These are phyloP conservation scores for Diadema setosum DNA, from an alignment of 35 echinoderm and acorn worm genomes.

Conservation along the genomic window DNA sequence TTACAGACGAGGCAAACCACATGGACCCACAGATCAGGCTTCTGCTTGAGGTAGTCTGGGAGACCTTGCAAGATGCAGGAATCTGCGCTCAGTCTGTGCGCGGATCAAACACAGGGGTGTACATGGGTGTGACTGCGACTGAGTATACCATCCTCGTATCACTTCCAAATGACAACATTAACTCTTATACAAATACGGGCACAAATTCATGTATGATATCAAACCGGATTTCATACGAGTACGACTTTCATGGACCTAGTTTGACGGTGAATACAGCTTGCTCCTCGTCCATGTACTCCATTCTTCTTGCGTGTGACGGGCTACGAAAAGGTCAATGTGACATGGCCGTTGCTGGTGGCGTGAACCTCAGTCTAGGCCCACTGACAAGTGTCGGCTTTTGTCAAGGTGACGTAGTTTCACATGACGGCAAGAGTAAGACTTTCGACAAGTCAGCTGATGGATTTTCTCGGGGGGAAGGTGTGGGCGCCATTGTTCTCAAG, in stretches of 20 bases:
- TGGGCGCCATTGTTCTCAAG: conserved; percentile 76
- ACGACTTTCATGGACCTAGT: conserved; percentile 87
- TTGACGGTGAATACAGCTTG: conserved; percentile 89
- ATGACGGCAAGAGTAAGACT: conserved; percentile 93
- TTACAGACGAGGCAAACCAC: conserved; percentile 89
- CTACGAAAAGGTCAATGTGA: conserved; percentile 85
- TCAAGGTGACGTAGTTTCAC: conserved; percentile 90
- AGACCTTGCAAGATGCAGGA: conserved; percentile 83
- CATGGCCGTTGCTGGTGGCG: conserved; percentile 93
- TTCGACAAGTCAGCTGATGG: conserved; percentile 92
- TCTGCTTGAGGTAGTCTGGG: conserved; percentile 87
- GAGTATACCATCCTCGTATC: conserved; percentile 74
- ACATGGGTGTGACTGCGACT: conserved; percentile 84
- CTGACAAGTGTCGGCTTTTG: conserved; percentile 90
- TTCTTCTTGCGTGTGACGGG: conserved; percentile 86
- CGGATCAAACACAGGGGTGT: conserved; percentile 93
- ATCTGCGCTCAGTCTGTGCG: conserved; percentile 54
- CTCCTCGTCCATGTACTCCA: conserved; percentile 86
- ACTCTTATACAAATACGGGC: conserved; percentile 91
- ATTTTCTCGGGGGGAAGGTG: conserved; percentile 91
- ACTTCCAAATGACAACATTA: conserved; percentile 86
- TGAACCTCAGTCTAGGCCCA: conserved; percentile 71
- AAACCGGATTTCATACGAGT: conserved; percentile 95
- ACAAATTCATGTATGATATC: conserved; percentile 85
- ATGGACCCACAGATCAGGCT: conserved; percentile 92